phyloP scores from a whole-genome alignment of 2,797 vertebrate genomes.

The Zalophus californianus region DNA sequence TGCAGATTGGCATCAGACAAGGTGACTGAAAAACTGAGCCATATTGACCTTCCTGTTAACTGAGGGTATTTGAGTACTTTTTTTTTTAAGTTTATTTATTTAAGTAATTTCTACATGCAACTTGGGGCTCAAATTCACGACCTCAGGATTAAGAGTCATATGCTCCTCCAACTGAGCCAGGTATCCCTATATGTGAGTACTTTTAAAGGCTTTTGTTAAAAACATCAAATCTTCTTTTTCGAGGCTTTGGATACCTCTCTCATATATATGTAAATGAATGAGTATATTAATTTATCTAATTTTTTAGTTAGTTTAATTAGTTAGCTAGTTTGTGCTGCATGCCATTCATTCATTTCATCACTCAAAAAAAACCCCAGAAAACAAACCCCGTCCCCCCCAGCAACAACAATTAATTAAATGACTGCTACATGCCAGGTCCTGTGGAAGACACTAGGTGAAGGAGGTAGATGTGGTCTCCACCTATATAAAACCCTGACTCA shows the following conservation, averaged over 20 bases:
- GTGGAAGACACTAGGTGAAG: not conserved
- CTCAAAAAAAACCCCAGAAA: not conserved
- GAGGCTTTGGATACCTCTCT: not conserved
- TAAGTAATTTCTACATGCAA: not conserved
- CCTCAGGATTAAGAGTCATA: not conserved
- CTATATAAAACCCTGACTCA: not conserved
- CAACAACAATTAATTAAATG: not conserved
- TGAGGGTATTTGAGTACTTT: not conserved
- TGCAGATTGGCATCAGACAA: not conserved
- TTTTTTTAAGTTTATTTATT: not conserved
- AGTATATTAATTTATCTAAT: not conserved
- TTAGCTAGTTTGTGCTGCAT: constrained; percentile 6
- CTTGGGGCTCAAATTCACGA: not conserved
- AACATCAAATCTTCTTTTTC: constrained; percentile 15
- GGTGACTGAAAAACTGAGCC: not conserved
- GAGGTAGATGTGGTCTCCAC: not conserved
- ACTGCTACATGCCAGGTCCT: not conserved
- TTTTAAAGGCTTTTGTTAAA: constrained; percentile 49
- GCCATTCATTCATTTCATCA: not conserved
- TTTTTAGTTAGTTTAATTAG: constrained; percentile 26
- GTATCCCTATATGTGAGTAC: not conserved
- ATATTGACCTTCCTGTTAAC: not conserved
- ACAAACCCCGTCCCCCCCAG: not conserved
- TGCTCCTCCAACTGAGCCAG: not conserved
- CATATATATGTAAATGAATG: constrained; percentile 22